Base-by-base conservation (phyloP, 2,113 vertebrate genomes). In the Otocyon megalotis region DNA sequence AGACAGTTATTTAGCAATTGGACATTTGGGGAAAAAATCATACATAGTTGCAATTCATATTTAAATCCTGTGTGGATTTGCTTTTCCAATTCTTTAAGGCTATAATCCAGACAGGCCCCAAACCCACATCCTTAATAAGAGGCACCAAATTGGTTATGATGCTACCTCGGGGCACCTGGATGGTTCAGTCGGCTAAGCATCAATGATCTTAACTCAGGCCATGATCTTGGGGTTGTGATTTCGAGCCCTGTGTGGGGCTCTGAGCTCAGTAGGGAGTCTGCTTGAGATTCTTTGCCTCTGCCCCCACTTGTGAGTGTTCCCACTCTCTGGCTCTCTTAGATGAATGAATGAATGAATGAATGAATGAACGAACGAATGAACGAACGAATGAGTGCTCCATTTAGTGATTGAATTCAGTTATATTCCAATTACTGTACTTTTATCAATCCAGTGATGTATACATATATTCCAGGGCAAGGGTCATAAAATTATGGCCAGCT, bases 1-100 rank as follows among this genome's bases (percentile, higher is more conserved):
- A 37, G 76, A 90, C 22, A 62, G 16, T 91, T 74, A 91, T 83
- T 77, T 96, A 94, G 12, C 71, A 88, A 37, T 32, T 54, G 12
- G 26, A 43, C 8, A 69, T 60, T 63, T 90, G 35, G 16, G 48
- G 94, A 35, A 63, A 85, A 43, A 37, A 37, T 56, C 62, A 63
- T 69, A 82, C 8, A 19, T 15, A 65, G 10, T 94, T 88, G 43
- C 37, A 28, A 65, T 72, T 53, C 37, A 53, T 5, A 56, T 37
- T 88, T 69, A 77, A 63, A 65, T 14, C 8, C 15, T 7, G 2
- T 0, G 7, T 20, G 26, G 58, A 17, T 63, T 63, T 93, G 24
- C 60, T 94, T 80, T 54, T 69, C 77, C 81, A 69, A 85, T 74
- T 76, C 35, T 71, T 84, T 77, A 69, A 72, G 15, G 48, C 26